phyloP scores from a whole-genome alignment of 1,140 invertebrate species.

The Meloidogyne hapla region DNA sequence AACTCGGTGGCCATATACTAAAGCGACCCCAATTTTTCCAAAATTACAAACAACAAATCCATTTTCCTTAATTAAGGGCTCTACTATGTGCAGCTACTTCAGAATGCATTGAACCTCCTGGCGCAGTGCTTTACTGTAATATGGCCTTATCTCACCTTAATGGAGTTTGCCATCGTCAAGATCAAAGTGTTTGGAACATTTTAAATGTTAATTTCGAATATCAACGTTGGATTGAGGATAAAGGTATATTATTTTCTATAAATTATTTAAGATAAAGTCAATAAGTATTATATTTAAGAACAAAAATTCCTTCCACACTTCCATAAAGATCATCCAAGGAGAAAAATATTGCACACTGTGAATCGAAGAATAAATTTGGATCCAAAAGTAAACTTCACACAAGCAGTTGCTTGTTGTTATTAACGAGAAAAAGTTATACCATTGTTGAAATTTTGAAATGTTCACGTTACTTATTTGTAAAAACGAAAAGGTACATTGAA shows the following conservation, averaged over 20 bases:
- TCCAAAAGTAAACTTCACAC: background rate
- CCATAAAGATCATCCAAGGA: background rate
- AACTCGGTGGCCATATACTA: no score
- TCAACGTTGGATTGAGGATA: background rate
- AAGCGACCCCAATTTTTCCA: no score
- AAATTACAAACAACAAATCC: no score
- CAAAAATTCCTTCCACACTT: background rate
- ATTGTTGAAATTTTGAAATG: no score
- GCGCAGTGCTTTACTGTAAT: background rate
- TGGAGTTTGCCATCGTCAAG: constrained; percentile 4
- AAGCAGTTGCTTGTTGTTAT: background rate
- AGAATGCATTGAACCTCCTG: background rate
- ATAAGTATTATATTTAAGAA: no score
- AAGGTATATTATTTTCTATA: background rate
- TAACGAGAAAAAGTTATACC: no score
- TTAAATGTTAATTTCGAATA: constrained; percentile 2
- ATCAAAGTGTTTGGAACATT: background rate
- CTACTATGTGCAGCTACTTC: background rate
- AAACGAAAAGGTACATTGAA: no score
- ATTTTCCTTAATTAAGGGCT: no score
- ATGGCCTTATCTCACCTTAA: no score
- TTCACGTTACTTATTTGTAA: no score
- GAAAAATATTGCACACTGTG: background rate
- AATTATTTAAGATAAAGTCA: background rate
- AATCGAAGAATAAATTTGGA: background rate